These are phyloP conservation scores for Lerista edwardsae DNA, from an alignment of 2,797 vertebrate species.

Conservation along the genomic window DNA sequence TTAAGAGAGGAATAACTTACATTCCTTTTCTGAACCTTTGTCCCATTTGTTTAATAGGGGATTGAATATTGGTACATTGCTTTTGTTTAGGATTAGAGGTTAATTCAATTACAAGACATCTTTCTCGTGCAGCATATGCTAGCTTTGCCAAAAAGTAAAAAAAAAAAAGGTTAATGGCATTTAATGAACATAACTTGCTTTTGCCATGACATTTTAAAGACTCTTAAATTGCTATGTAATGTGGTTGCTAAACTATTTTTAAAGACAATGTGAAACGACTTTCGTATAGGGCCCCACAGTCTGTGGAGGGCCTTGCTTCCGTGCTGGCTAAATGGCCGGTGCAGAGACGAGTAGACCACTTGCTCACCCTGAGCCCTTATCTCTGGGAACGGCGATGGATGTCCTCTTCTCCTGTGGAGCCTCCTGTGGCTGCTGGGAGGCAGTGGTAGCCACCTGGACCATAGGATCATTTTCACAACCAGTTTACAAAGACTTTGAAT, in stretches of 20 bases:
- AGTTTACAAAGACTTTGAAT: not conserved
- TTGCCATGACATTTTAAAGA: not conserved
- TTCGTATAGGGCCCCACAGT: too few species aligned
- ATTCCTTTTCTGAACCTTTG: slow-evolving; percentile 18
- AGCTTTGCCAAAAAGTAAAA: not conserved
- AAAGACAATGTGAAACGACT: not conserved
- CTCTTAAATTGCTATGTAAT: not conserved
- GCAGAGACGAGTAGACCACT: too few species aligned
- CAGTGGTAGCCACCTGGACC: not conserved
- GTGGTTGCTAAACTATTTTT: not conserved
- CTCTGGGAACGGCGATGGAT: too few species aligned
- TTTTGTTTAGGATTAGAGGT: not conserved
- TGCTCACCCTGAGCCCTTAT: too few species aligned
- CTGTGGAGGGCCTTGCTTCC: too few species aligned
- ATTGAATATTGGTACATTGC: not conserved
- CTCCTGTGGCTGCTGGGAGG: too few species aligned
- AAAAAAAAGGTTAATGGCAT: not conserved
- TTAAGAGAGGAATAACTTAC: slow-evolving; percentile 20
- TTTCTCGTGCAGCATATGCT: not conserved
- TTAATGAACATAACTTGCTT: not conserved
- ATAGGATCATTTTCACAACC: not conserved
- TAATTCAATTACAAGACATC: not conserved
- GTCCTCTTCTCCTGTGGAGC: too few species aligned
- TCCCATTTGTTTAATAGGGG: not conserved
- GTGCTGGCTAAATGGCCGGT: too few species aligned